A percentile compares a stretch with the other conserved stretches of the same genome.
phyloP scores from a whole-genome alignment of 35 echinoderm and acorn worm genomes.

The Apostichopus californicus region DNA sequence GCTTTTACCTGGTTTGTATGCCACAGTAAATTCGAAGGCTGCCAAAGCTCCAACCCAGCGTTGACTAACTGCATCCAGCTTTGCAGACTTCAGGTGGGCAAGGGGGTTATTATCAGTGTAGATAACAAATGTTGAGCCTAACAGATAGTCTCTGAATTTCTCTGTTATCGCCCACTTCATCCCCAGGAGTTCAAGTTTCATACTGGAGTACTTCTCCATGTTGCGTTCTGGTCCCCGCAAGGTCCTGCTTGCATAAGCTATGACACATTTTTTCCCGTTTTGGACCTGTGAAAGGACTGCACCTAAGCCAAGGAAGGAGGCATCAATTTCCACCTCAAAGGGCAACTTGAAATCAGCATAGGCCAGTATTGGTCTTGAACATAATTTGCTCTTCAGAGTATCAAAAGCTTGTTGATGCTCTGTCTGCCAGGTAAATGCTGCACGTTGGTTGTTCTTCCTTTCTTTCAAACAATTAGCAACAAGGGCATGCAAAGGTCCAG shows the following conservation, averaged over 20 bases:
- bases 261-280: not conserved
- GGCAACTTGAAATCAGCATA: slow-evolving; percentile 39
- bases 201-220: slow-evolving; percentile 46
- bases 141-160: not conserved
- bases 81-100: slow-evolving; percentile 50
- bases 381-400: not conserved
- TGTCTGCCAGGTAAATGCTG: not conserved
- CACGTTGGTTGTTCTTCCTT: not conserved
- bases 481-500: slow-evolving; percentile 39
- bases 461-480: not conserved
- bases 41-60: slow-evolving; percentile 50
- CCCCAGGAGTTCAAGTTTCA: slow-evolving; percentile 44
- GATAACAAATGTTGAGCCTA: slow-evolving; percentile 33
- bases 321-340: slow-evolving; percentile 45
- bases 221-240: slow-evolving; percentile 27
- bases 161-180: not conserved
- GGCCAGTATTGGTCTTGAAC: slow-evolving; percentile 19
- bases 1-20: slow-evolving; percentile 50
- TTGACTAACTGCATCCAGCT: slow-evolving; percentile 59
- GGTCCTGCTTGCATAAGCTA: slow-evolving; percentile 52
- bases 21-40: slow-evolving; percentile 38
- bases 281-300: slow-evolving; percentile 24
- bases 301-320: slow-evolving; percentile 19
- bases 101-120: slow-evolving; percentile 64
- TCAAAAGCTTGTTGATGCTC: not conserved